Conservation (phyloP, 2,888 invertebrate species). For the Myathropa florea region DNA sequence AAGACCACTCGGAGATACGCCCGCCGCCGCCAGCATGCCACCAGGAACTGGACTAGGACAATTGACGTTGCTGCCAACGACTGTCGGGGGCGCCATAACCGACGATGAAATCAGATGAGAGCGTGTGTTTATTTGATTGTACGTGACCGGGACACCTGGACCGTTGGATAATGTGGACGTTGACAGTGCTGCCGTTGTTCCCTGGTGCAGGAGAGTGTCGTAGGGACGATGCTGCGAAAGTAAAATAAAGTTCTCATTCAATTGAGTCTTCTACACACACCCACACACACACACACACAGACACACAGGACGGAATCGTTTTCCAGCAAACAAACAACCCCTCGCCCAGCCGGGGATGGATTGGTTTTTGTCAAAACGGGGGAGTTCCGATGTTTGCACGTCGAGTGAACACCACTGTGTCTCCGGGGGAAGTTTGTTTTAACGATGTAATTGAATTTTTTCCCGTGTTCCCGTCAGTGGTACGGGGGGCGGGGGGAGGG, state of each 20-base stretch:
- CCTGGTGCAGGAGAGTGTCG: slow-evolving; percentile 60
- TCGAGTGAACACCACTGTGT: slow-evolving; percentile 3
- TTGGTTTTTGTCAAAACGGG: slow-evolving; percentile 10
- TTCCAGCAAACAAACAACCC: slow-evolving; percentile 8
- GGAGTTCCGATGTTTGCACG: slow-evolving; percentile 33
- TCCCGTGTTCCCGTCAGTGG: no score
- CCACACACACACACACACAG: slow-evolving; percentile 4
- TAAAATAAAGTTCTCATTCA: slow-evolving; percentile 48
- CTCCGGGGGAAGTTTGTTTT: slow-evolving; percentile 34
- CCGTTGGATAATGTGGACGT: slow-evolving; percentile 60
- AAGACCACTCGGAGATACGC: slow-evolving; percentile 60
- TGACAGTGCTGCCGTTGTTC: slow-evolving; percentile 55
- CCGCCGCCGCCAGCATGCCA: slow-evolving; percentile 44
- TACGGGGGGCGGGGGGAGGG: slow-evolving; percentile 63
- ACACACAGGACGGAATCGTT: not conserved
- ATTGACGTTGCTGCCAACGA: slow-evolving; percentile 73
- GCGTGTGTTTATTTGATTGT: slow-evolving; percentile 79
- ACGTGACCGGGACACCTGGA: slow-evolving; percentile 76
- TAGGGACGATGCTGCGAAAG: slow-evolving; percentile 54
- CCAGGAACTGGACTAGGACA: slow-evolving; percentile 57
- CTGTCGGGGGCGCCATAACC: slow-evolving; percentile 74
- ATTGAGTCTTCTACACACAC: slow-evolving; percentile 1
- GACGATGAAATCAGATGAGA: slow-evolving; percentile 77
- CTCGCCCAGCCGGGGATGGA: not conserved
- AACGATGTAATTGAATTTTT: slow-evolving; percentile 56